Base-by-base conservation (phyloP, 1,140 invertebrate genomes). In the Polypedilum pembai region DNA sequence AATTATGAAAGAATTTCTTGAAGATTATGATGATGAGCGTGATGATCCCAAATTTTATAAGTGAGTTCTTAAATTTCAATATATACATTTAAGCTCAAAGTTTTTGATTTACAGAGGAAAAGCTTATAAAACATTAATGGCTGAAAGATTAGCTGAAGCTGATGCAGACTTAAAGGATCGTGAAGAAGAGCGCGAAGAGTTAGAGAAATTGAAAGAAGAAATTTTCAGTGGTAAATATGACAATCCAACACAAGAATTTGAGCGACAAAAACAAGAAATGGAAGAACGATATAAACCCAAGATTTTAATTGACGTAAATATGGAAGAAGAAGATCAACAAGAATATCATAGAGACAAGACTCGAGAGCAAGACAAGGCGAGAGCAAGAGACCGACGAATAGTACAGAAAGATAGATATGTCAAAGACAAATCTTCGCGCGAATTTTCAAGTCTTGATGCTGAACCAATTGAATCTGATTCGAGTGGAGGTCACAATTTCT, bases 11-110 rank as follows among this genome's bases (percentile, higher is more conserved):
- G 95, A 99, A 85, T 99, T 99, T 82, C 86, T 99, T 8, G 96
- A 99, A 84, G 97, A 99, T 83, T 99, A 99, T 81, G 96, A 98
- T 82, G 97, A 99, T 83, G 95, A 98, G 83, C 86, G 94, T 73
- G 95, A 98, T 83, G 98, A 99, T 82, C 86, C 91, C 33, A 98
- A 98, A 82, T 99, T 94, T 85, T 99, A 98, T 84, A 96, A 94
- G 90, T 91, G 82, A 84, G 83, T 81, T 41, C 0, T 12, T 18
- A 5, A 41, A 21, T 73, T 20, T 20, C 1, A 17, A n/a, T 0
- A 8, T n/a, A 73, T 24, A 74, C 74, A 74, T 74, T 72, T 15
- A 45, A 17, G n/a, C 74, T 20, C 12, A 76, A 74, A 75, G 79
- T 40, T 75, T 78, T 78, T 73, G 72, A 72, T 78, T 81, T 82